Percentiles rank a stretch among this genome's conserved stretches.
Evolutionary conservation across 2,113 vertebrate species (phyloP).

Genomic region (Aldabrachelys gigantea): DNA sequence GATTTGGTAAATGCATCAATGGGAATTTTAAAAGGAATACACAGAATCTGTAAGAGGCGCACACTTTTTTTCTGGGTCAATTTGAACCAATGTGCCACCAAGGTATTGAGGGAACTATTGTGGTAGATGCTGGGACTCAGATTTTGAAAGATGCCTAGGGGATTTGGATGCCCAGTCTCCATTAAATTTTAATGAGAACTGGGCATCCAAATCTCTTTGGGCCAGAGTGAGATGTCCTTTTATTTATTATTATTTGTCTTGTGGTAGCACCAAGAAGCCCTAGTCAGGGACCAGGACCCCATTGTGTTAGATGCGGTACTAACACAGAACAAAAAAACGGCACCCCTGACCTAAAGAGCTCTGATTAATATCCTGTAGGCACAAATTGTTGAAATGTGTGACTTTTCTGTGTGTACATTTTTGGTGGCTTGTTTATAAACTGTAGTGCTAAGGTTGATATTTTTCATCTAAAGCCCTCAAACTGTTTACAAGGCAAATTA

Average conservation of each 20-base stretch:
- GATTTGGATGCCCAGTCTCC: not conserved
- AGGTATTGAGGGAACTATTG: not conserved
- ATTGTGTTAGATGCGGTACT: not conserved
- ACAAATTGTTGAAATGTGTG: not conserved
- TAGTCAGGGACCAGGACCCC: not conserved
- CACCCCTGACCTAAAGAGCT: not conserved
- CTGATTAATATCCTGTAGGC: not conserved
- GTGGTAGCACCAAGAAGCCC: not conserved
- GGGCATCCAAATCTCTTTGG: not conserved
- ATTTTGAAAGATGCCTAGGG: not conserved
- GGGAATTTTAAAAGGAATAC: not conserved
- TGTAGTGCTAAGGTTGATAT: not conserved
- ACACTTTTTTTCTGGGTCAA: not conserved
- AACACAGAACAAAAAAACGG: not conserved
- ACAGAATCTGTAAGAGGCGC: not conserved
- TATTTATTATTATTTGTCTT: not conserved
- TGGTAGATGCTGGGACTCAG: not conserved
- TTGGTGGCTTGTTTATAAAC: constrained; percentile 43
- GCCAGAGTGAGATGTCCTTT: not conserved
- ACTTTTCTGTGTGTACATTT: constrained; percentile 15
- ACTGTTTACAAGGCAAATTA: constrained; percentile 50
- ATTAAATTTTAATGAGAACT: not conserved
- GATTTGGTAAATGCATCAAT: not conserved
- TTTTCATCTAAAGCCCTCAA: constrained; percentile 33
- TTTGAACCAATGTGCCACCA: not conserved